Base-by-base conservation (phyloP, 2,888 invertebrate genomes). In the Sepiola atlantica region DNA sequence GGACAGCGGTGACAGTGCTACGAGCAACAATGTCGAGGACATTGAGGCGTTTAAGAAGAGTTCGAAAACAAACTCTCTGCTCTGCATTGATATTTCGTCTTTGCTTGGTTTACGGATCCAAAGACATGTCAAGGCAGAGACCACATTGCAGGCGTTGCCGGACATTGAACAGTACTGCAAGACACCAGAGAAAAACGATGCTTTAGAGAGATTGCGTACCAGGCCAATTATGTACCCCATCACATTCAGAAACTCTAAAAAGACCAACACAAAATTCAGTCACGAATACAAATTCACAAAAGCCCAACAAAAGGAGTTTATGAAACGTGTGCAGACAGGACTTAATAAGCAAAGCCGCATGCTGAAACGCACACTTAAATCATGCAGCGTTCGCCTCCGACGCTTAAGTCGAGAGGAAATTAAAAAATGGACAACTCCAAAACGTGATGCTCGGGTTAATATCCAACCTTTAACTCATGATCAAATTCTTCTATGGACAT, bases 261-360 rank as follows among this genome's bases (percentile, higher is more conserved):
- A 96, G 93, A 94, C 95, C 18, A 95, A 95, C 91, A 61, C 95
- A 35, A 95, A 94, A 35, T 95, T 95, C 94, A 95, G 94, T 94
- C 97, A 97, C 94, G 90, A 95, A 94, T 97, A 96, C 95, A 96
- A 96, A 93, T 97, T 97, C 93, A 96, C 95, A 16, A 95, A 95
- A 55, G 93, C 55, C 28, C 96, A 97, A 94, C 95, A 94, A 61
- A 95, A 94, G 91, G 96, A 96, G 55, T 96, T 96, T 94, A 95
- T 96, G 95, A 94, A 95, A 92, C 95, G 94, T 91, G 93, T 96
- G 35, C 95, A 95, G 54, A 96, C 96, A 54, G 97, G 97, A 35
- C 94, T 97, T 21, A 96, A 95, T 94, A 95, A 95, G 93, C 94
- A 94, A 35, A 96, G 96, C 94, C 93, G 96, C n/a, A 94, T 95